Percentiles rank a stretch among this genome's conserved stretches.
Evolutionary conservation across 2,113 vertebrate genomes (phyloP).

Genomic region (Psittacara wagleri): DNA sequence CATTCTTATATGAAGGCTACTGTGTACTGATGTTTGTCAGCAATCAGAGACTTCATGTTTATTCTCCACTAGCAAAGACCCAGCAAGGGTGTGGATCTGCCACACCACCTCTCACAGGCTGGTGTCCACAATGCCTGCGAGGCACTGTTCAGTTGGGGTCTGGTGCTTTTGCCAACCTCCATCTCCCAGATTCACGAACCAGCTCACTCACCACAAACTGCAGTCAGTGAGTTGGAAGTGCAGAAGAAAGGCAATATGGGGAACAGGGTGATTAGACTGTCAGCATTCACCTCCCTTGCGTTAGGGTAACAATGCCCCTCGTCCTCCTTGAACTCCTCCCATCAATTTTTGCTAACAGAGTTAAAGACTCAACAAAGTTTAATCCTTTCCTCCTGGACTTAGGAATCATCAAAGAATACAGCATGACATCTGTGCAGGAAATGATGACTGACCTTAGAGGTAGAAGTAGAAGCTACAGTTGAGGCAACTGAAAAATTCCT

Average conservation of each 20-base stretch:
- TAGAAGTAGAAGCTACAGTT: neutral
- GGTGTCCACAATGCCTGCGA: neutral
- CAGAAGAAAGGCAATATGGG: neutral
- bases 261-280: neutral
- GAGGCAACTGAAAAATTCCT: neutral
- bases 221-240: neutral
- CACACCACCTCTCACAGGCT: neutral
- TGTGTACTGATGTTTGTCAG: neutral
- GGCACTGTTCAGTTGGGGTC: neutral
- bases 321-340: neutral
- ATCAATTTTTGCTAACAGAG: neutral
- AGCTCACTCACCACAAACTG: neutral
- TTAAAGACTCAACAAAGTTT: neutral
- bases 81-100: neutral
- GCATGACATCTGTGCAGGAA: neutral
- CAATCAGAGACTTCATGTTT: neutral
- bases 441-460: neutral
- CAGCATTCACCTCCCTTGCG: neutral
- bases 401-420: neutral
- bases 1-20: neutral
- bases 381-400: neutral
- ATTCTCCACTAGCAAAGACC: neutral
- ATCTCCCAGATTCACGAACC: neutral
- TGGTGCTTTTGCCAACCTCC: neutral
- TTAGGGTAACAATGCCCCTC: fast-evolving